Evolutionary conservation across 2,113 vertebrate genomes (phyloP).

Genomic region (Albula glossodonta): DNA sequence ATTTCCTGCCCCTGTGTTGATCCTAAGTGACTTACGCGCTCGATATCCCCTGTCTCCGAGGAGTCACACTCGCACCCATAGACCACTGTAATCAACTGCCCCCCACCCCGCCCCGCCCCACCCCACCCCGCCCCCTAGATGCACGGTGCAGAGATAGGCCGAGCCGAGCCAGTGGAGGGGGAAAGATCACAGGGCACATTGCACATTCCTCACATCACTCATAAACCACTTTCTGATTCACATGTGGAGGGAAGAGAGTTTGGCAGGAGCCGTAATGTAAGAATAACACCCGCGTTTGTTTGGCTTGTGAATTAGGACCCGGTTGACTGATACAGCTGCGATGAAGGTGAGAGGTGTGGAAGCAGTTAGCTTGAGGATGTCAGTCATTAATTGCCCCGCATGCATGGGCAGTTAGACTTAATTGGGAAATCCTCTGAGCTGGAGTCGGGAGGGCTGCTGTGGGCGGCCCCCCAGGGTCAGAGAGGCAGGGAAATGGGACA

Average conservation of each 20-base stretch:
- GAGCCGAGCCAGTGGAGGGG: no score
- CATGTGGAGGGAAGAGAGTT: not conserved
- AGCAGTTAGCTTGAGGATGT: not conserved
- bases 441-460: not conserved
- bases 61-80: constrained; percentile 57
- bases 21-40: constrained; percentile 73
- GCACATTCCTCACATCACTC: not conserved
- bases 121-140: constrained; percentile 33
- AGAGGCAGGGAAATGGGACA: not conserved
- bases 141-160: constrained; percentile 34
- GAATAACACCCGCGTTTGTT: constrained; percentile 7
- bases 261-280: not conserved
- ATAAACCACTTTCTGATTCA: constrained; percentile 3
- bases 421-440: constrained; percentile 5
- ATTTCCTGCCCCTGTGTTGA: constrained; percentile 90
- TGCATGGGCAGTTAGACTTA: constrained; percentile 9
- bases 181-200: not conserved
- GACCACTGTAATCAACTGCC: constrained; percentile 67
- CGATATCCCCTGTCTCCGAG: constrained; percentile 67
- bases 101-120: not conserved
- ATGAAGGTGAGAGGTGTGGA: not conserved
- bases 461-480: not conserved
- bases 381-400: constrained; percentile 1
- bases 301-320: not conserved
- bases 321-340: not conserved